Evolutionary conservation across 2,888 invertebrate genomes (phyloP), one percentile per base, ranked within the genome.

Genomic region (Cantharis lateralis): DNA sequence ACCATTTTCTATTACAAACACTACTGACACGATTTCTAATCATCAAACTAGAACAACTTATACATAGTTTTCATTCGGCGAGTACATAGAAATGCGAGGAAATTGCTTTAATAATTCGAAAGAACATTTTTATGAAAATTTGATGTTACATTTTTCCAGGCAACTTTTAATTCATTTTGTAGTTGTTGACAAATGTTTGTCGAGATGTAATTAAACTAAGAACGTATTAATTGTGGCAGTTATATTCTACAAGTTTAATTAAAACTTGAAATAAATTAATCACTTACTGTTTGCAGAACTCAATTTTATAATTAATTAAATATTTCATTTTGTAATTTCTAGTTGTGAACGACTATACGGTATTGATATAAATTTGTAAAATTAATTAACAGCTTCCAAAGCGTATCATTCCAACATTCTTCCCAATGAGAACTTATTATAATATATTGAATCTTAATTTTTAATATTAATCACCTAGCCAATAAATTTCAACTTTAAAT

Each of bases 1-100:
- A 16, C 62, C 15, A 62, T 62, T 61, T 68, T 26, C 24, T 68
- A 72, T 48, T 24, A 68, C 48, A 73, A 73, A 73, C 68, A 68
- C 62, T 15, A 62, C 68, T 62, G 20, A 68, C 73, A 73, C 68
- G 73, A 68, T 73, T 73, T 73, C 68, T 68, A 72, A 66, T n/a
- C 62, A 26, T 68, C 48, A 62, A 73, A 73, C 73, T 73, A 61
- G 73, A 73, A 73, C 73, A 62, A 68, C 62, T 26, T 62, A 18
- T 16, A 63, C 63, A 18, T 63, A 20, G 18, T 63, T 20, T 16
- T 63, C 11, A 63, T 63, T 18, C 16, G 7, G 5, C 48, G n/a
- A n/a, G n/a, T 48, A 48, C 48, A 48, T 48, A 48, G 4, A 63
- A 18, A 16, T 16, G 9, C 16, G 16, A 16, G 5, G 1, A 63